Conservation (phyloP, 2,797 vertebrate genomes). For the Chloroceryle inda region DNA sequence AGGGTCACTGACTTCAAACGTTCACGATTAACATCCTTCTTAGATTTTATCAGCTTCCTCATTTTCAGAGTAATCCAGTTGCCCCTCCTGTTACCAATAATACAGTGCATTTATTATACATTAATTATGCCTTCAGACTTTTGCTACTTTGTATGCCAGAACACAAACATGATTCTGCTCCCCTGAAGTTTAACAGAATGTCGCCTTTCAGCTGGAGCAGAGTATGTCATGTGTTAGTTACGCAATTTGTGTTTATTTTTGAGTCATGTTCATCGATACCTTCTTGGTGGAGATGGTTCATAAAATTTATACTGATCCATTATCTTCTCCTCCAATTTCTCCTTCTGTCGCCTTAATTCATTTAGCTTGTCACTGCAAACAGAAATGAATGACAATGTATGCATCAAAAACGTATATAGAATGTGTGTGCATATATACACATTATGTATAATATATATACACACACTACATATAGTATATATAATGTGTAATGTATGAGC, state of each 20-base stretch:
- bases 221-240: not conserved
- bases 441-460: too few relatives aligned
- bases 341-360: conserved; percentile 95
- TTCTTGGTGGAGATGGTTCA: conserved; percentile 96
- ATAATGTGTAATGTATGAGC: not conserved
- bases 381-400: conserved; percentile 24
- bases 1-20: conserved; percentile 92
- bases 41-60: conserved; percentile 97
- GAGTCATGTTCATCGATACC: conserved; percentile 78
- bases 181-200: not conserved
- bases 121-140: not conserved
- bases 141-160: not conserved
- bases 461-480: too few relatives aligned
- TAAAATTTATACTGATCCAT: conserved; percentile 99
- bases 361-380: conserved; percentile 93
- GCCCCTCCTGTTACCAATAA: conserved; percentile 85
- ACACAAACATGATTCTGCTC: not conserved
- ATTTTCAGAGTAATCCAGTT: conserved; percentile 99
- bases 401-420: not conserved
- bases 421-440: not conserved
- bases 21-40: conserved; percentile 90
- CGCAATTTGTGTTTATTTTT: not conserved
- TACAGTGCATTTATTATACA: conserved; percentile 24
- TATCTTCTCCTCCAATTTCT: conserved; percentile 99
- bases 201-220: not conserved